Percentiles rank a stretch among this genome's conserved stretches.
phyloP scores from a whole-genome alignment of 2,888 invertebrate species.

The Pseudococcus viburni region DNA sequence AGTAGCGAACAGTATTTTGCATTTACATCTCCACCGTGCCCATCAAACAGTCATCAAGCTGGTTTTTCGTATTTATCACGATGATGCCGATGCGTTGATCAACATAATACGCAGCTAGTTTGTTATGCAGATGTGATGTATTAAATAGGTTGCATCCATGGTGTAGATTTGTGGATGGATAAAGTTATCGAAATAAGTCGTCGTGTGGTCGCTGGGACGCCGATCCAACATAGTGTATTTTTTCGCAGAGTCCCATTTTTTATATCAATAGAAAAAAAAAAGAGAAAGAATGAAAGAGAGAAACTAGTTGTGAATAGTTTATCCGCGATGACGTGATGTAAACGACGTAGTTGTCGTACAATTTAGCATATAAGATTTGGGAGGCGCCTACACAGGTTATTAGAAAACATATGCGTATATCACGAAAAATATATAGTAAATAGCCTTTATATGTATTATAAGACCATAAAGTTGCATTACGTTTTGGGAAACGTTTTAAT shows the following conservation, averaged over 20 bases:
- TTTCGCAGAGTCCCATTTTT: background rate
- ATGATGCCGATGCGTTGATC: conserved; percentile 4
- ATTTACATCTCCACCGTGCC: background rate
- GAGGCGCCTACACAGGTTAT: conserved; percentile 50
- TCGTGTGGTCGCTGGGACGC: conserved; percentile 24
- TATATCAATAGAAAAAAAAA: background rate
- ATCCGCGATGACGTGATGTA: conserved; percentile 10
- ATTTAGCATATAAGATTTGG: conserved; percentile 42
- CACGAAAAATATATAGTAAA: conserved; percentile 19
- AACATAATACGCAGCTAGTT: background rate
- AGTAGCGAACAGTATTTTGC: conserved; percentile 22
- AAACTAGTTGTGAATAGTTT: background rate
- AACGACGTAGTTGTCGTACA: conserved; percentile 23
- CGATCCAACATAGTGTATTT: background rate
- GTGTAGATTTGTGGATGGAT: background rate
- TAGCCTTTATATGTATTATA: background rate
- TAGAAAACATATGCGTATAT: background rate
- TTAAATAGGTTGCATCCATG: conserved; percentile 24
- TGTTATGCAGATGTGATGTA: conserved; percentile 30
- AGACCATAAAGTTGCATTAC: conserved; percentile 9
- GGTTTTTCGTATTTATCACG: conserved; percentile 20
- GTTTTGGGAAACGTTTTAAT: conserved; percentile 42
- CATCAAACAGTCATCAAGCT: conserved; percentile 41
- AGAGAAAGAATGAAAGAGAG: background rate
- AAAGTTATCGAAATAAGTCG: conserved; percentile 34